Evolutionary conservation across 2,797 vertebrate species (phyloP), one percentile per base, ranked within the genome.

Genomic region (Sebastes aleutianus): DNA sequence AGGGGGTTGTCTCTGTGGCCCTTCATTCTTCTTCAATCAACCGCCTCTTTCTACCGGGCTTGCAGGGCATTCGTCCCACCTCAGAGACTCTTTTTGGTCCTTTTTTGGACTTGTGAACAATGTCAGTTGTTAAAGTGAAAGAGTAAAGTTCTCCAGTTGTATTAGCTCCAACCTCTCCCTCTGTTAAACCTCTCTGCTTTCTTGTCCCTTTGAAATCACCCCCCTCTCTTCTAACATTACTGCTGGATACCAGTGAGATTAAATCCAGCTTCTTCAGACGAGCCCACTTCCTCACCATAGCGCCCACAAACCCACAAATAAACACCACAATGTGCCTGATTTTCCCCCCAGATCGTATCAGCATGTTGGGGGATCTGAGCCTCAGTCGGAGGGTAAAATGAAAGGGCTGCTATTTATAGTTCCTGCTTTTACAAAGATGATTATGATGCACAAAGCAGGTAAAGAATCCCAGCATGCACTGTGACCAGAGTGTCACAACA

Each of bases 161-260:
- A 26, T 75, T 31, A 16, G 50, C 24, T 54, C 58, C 69, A 24
- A 11, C 71, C 74, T 64, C 75, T 29, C 50, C 31, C 22, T 43
- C 1, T 4, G 18, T 72, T 47, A 4, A 47, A 47, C 43, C 6
- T 47, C 43, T 18, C 43, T 47, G 50, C 39, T 78, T 72, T 74
- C 20, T 83, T 58, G 27, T 77, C 65, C 53, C 82, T 75, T 80
- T 82, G 36, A 80, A 61, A 70, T 61, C 8, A 13, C 18, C 59
- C 57, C 61, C 70, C 67, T 5, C 72, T 90, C 85, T 12, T 91
- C 89, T 93, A 89, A 91, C 92, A 91, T 94, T 93, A 94, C 95
- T 88, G 85, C 93, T 70, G 82, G 96, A 97, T 96, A 96, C 96
- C 95, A 95, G 93, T 92, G 93, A 95, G 95, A 96, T 94, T 83